A percentile compares a stretch with the other conserved stretches of the same genome.
Evolutionary conservation across 2,888 invertebrate genomes (phyloP).

Genomic region (Netelia virgata): DNA sequence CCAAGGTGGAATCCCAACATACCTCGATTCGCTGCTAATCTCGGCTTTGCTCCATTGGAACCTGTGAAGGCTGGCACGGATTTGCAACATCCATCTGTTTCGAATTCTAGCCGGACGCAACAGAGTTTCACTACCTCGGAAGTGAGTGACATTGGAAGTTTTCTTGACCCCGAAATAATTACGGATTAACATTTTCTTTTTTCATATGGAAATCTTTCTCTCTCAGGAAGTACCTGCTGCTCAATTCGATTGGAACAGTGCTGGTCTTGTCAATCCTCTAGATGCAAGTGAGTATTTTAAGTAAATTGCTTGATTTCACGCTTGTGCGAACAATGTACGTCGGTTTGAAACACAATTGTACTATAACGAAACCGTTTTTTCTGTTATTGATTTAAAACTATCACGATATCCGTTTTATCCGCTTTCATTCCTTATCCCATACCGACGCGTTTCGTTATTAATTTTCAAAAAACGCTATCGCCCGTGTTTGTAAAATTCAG

Average conservation of each 20-base stretch:
- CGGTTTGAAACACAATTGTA: constrained; percentile 59
- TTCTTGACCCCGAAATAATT: background rate
- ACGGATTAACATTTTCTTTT: too few relatives aligned
- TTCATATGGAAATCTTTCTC: constrained; percentile 5
- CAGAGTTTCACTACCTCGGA: constrained; percentile 75
- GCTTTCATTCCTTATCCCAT: constrained; percentile 46
- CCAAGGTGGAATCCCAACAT: constrained; percentile 93
- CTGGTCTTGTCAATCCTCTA: constrained; percentile 90
- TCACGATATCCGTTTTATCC: constrained; percentile 59
- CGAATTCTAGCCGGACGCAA: constrained; percentile 68
- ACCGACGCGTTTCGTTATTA: constrained; percentile 20
- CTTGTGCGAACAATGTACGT: constrained; percentile 34
- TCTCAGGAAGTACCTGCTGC: constrained; percentile 87
- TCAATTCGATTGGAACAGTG: constrained; percentile 91
- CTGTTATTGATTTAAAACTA: constrained; percentile 73
- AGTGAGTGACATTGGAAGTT: constrained; percentile 71
- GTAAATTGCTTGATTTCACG: background rate
- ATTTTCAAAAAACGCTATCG: constrained; percentile 29
- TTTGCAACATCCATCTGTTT: constrained; percentile 68
- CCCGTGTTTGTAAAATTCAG: constrained; percentile 71
- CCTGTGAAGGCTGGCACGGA: constrained; percentile 88
- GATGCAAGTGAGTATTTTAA: constrained; percentile 85
- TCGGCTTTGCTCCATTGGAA: constrained; percentile 92
- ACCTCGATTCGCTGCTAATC: constrained; percentile 95
- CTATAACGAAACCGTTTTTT: constrained; percentile 70